These are phyloP conservation scores for Propithecus perrieri DNA, from an alignment of 2,797 vertebrate species.

Conservation along the genomic window DNA sequence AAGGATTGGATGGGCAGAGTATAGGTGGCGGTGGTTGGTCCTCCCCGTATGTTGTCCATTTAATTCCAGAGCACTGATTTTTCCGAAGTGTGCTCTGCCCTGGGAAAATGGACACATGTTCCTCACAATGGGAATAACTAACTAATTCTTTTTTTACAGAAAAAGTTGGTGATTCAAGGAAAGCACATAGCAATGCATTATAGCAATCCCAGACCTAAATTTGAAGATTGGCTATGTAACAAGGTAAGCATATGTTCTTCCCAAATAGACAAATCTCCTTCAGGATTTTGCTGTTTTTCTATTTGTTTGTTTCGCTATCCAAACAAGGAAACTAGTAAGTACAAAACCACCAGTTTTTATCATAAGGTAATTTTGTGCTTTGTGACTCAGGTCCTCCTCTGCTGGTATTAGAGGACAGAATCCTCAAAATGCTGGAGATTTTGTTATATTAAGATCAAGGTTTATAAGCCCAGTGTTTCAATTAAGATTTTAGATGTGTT, in stretches of 20 bases:
- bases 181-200: conserved; percentile 99
- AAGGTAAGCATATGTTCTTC: conserved; percentile 87
- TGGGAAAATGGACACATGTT: conserved; percentile 88
- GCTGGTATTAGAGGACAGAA: background rate
- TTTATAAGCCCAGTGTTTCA: conserved; percentile 14
- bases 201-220: conserved; percentile 98
- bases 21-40: conserved; percentile 91
- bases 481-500: conserved; percentile 22
- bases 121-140: conserved; percentile 89
- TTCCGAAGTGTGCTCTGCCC: conserved; percentile 97
- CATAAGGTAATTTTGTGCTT: background rate
- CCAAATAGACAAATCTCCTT: background rate
- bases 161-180: conserved; percentile 96
- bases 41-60: conserved; percentile 90
- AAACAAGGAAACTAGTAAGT: background rate
- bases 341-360: background rate
- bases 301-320: background rate
- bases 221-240: conserved; percentile 99
- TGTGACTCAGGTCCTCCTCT: background rate
- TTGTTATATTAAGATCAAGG: background rate
- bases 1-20: conserved; percentile 91
- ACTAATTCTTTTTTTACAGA: conserved; percentile 92
- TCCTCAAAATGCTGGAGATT: background rate
- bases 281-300: background rate
- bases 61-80: conserved; percentile 91